Conservation (phyloP, 2,113 vertebrate species). For the Engraulis encrasicolus region DNA sequence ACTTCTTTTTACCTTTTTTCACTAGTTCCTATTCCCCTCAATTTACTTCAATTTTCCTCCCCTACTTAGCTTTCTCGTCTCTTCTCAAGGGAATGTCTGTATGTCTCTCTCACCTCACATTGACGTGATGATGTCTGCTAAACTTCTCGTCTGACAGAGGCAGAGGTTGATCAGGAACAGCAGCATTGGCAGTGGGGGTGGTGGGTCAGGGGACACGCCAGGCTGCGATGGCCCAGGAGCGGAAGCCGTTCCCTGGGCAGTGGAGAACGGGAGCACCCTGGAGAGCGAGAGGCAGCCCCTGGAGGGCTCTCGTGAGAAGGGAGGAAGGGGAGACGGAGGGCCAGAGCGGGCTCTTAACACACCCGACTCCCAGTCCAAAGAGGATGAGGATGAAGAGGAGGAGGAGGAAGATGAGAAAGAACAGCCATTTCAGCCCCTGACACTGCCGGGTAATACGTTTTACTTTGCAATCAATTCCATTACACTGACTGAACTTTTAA, state of each 20-base stretch:
- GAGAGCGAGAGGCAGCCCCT: conserved; percentile 59
- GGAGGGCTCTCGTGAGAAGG: conserved; percentile 57
- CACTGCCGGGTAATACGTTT: conserved; percentile 73
- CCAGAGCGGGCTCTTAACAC: conserved; percentile 27
- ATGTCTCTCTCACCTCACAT: background rate
- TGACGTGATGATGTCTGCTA: background rate
- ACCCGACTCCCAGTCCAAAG: conserved; percentile 54
- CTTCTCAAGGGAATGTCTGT: background rate
- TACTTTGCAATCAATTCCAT: too few relatives aligned
- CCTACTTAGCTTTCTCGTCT: background rate
- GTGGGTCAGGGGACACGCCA: conserved; percentile 46
- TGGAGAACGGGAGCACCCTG: conserved; percentile 62
- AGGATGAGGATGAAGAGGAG: conserved; percentile 55
- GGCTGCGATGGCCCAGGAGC: conserved; percentile 36
- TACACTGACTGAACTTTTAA: too few relatives aligned
- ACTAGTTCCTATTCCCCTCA: background rate
- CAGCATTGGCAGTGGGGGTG: conserved; percentile 45
- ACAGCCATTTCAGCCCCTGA: conserved; percentile 69
- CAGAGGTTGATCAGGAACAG: conserved; percentile 73
- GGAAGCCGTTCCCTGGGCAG: conserved; percentile 50
- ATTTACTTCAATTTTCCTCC: background rate
- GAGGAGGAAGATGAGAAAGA: conserved; percentile 58
- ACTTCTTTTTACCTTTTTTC: background rate
- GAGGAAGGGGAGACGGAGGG: conserved; percentile 46
- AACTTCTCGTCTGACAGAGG: conserved; percentile 61